Conservation (phyloP, 1,140 invertebrate species). For the Holotrichia oblita region DNA sequence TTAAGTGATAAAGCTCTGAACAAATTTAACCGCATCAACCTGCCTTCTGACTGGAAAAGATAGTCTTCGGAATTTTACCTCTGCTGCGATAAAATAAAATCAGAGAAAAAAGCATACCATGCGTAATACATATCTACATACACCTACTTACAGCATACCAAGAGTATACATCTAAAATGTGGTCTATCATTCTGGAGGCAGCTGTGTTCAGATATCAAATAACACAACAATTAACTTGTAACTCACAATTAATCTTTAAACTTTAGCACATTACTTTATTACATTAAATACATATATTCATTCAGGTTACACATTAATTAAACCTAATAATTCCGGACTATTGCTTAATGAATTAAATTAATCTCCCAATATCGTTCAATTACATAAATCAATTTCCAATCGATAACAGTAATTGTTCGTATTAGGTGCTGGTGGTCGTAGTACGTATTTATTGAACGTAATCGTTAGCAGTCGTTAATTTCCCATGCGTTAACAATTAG, state of each 20-base stretch:
- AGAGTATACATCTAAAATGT: too few species aligned
- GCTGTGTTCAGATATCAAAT: too few species aligned
- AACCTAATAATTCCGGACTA: not conserved
- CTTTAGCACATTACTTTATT: not conserved
- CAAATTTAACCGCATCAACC: too few species aligned
- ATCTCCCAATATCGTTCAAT: not conserved
- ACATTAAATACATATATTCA: not conserved
- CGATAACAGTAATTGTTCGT: not conserved
- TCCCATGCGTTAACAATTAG: not conserved
- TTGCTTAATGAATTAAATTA: not conserved
- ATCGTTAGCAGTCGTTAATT: not conserved
- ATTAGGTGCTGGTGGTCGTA: not conserved
- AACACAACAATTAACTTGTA: not conserved
- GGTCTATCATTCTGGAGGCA: too few species aligned
- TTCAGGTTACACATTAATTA: too few species aligned
- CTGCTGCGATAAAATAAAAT: too few species aligned
- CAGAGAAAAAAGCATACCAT: too few species aligned
- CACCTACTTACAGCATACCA: too few species aligned
- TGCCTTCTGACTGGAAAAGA: too few species aligned
- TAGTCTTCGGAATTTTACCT: too few species aligned
- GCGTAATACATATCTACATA: too few species aligned
- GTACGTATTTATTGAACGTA: not conserved
- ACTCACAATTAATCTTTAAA: not conserved
- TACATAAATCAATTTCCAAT: slow-evolving; percentile 20
- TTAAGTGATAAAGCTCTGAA: too few species aligned